These are phyloP conservation scores for Schizothorax lantsangensis DNA, from an alignment of 2,797 vertebrate genomes.

Conservation along the genomic window DNA sequence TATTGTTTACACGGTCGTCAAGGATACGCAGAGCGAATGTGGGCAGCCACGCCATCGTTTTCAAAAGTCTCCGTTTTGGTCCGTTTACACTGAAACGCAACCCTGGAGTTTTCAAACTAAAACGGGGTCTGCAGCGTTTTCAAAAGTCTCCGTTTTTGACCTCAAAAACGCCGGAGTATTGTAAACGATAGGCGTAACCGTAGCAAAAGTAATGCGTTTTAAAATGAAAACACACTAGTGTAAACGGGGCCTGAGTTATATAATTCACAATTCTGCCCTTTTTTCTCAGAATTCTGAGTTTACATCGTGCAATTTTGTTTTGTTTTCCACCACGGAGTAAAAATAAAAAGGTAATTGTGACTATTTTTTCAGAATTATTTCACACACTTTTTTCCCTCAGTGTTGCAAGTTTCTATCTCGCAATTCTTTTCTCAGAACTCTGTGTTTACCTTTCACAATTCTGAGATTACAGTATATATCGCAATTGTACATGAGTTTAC, in stretches of 20 bases:
- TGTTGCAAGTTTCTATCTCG: neutral
- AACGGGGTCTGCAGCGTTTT: too few species aligned
- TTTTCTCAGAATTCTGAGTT: neutral
- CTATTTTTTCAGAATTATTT: neutral
- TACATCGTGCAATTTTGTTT: neutral
- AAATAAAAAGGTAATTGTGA: neutral
- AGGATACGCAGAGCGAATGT: too few species aligned
- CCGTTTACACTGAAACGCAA: too few species aligned
- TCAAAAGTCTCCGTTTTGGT: too few species aligned
- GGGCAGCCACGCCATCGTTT: too few species aligned
- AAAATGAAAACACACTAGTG: too few species aligned
- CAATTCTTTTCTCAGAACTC: neutral
- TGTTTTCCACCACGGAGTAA: neutral
- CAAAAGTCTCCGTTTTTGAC: too few species aligned
- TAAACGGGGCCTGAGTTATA: neutral
- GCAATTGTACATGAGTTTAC: neutral
- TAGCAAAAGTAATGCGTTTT: too few species aligned
- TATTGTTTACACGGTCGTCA: too few species aligned
- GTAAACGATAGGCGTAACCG: too few species aligned
- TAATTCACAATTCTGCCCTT: neutral
- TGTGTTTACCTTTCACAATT: neutral
- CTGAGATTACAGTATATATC: neutral
- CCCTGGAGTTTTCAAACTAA: too few species aligned
- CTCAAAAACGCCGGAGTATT: too few species aligned
- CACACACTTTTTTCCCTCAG: neutral